These are phyloP conservation scores for Patiria pectinifera DNA, from an alignment of 53 echinoderm and acorn worm species.

Conservation along the genomic window DNA sequence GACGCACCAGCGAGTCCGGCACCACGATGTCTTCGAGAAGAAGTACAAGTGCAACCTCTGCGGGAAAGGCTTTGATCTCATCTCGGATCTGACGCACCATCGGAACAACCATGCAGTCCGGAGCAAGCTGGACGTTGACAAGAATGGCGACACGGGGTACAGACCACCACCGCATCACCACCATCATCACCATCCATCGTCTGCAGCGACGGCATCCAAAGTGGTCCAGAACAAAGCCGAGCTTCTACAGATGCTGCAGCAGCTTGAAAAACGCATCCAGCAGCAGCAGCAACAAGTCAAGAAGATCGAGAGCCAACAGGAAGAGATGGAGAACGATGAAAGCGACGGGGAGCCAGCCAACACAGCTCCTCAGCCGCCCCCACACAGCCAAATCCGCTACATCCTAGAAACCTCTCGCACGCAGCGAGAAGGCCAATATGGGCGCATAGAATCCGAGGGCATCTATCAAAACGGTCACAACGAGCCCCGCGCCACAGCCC, in stretches of 20 bases:
- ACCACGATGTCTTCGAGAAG: slow-evolving; percentile 97
- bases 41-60: slow-evolving; percentile 99
- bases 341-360: slow-evolving; percentile 59
- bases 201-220: slow-evolving; percentile 25
- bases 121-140: slow-evolving; percentile 89
- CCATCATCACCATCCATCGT: slow-evolving; percentile 19
- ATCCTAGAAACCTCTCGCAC: slow-evolving; percentile 73
- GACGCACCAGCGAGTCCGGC: slow-evolving; percentile 97
- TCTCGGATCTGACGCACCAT: slow-evolving; percentile 96
- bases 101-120: slow-evolving; percentile 88
- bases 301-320: slow-evolving; percentile 92
- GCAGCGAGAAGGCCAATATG: slow-evolving; percentile 44
- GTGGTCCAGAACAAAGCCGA: slow-evolving; percentile 91
- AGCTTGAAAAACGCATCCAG: slow-evolving; percentile 92
- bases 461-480: slow-evolving; percentile 50
- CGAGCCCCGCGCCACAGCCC: slow-evolving; percentile 65
- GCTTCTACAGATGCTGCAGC: slow-evolving; percentile 94
- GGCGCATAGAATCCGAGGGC: slow-evolving; percentile 48
- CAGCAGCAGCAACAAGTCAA: slow-evolving; percentile 92
- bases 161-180: slow-evolving; percentile 34
- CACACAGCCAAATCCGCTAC: slow-evolving; percentile 80
- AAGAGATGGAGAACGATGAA: slow-evolving; percentile 80
- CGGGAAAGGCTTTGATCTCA: slow-evolving; percentile 95
- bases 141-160: slow-evolving; percentile 65
- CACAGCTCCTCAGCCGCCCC: slow-evolving; percentile 51